Percentiles rank a stretch among this genome's conserved stretches.
Conservation (phyloP, 2,888 invertebrate species). For the Ashinkailepas kermadecensis region DNA sequence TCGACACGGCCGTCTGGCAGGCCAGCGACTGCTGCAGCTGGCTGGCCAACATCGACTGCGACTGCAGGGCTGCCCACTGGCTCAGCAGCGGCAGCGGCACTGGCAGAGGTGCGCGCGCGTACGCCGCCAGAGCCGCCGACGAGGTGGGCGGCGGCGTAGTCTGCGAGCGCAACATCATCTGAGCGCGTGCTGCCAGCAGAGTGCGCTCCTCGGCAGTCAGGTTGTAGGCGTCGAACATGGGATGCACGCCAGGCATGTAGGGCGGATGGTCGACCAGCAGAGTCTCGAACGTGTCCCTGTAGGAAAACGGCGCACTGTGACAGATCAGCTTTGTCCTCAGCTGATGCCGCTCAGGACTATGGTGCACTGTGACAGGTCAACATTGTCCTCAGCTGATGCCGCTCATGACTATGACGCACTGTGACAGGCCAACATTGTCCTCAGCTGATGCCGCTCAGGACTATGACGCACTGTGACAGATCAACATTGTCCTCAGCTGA, state of each 20-base stretch:
- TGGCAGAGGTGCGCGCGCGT: slow-evolving; percentile 33
- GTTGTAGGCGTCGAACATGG: slow-evolving; percentile 56
- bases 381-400: no score
- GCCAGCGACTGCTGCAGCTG: slow-evolving; percentile 16
- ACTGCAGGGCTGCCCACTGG: slow-evolving; percentile 39
- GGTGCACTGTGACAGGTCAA: no score
- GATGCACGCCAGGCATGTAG: slow-evolving; percentile 64
- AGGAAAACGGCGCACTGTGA: slow-evolving; percentile 35
- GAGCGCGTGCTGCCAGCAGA: slow-evolving; percentile 65
- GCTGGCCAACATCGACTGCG: slow-evolving; percentile 16
- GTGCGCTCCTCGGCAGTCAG: slow-evolving; percentile 69
- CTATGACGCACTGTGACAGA: no score
- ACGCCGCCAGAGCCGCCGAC: slow-evolving; percentile 27
- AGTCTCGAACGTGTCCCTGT: slow-evolving; percentile 73
- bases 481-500: no score
- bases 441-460: no score
- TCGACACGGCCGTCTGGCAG: not conserved
- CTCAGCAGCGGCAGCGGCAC: slow-evolving; percentile 46
- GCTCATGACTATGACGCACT: no score
- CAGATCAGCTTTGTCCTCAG: no score
- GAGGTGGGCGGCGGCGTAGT: slow-evolving; percentile 52
- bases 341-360: no score
- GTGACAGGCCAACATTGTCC: no score
- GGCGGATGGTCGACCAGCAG: slow-evolving; percentile 70
- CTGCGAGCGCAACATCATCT: slow-evolving; percentile 61